A percentile compares a stretch with the other conserved stretches of the same genome.
These are phyloP conservation scores for Cepphus grylle DNA, from an alignment of 2,113 vertebrate genomes.

Conservation along the genomic window DNA sequence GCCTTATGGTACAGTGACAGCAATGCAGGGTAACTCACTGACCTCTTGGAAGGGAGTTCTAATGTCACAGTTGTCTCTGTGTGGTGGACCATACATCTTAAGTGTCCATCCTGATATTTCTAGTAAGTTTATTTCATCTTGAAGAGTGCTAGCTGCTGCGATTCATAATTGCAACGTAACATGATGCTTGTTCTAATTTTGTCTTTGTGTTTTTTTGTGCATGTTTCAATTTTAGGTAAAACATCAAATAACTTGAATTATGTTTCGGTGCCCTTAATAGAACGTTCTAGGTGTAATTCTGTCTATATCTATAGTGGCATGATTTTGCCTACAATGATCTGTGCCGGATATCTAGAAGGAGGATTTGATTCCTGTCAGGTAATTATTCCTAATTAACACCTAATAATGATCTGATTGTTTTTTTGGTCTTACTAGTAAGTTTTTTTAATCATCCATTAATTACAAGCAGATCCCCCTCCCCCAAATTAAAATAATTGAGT, in stretches of 20 bases:
- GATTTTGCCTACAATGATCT: slow-evolving; percentile 85
- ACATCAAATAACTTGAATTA: slow-evolving; percentile 74
- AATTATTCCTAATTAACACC: not conserved
- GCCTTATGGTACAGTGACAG: not conserved
- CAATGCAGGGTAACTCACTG: not conserved
- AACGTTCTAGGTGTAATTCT: slow-evolving; percentile 71
- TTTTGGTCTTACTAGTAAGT: not conserved
- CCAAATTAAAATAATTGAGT: not conserved
- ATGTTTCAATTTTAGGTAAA: slow-evolving; percentile 62
- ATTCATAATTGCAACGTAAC: not conserved
- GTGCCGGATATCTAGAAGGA: slow-evolving; percentile 82
- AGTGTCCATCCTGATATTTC: not conserved
- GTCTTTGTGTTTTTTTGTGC: not conserved
- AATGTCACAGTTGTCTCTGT: not conserved
- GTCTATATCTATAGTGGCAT: slow-evolving; percentile 59
- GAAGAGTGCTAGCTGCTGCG: not conserved
- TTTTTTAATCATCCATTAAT: not conserved
- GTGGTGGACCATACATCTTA: not conserved
- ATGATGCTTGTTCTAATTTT: not conserved
- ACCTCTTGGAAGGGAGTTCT: not conserved
- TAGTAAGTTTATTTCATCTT: not conserved
- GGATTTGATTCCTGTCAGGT: slow-evolving; percentile 89
- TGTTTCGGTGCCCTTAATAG: slow-evolving; percentile 77
- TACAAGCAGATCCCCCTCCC: not conserved
- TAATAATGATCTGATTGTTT: not conserved